Evolutionary conservation across 2,888 invertebrate genomes (phyloP), one percentile per base, ranked within the genome.

Genomic region (Vanessa cardui): DNA sequence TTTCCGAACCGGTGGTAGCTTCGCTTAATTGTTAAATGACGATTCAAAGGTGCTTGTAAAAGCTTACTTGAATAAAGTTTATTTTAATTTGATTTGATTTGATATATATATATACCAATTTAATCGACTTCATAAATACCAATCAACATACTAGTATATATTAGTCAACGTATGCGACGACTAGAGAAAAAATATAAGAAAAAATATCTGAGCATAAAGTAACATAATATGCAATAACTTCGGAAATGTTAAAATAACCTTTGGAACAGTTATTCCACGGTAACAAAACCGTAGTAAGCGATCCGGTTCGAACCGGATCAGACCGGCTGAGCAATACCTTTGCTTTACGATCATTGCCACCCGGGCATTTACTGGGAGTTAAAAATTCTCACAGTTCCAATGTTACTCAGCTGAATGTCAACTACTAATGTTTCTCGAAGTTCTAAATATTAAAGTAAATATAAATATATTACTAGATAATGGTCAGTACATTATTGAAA

Each of bases 301-400:
- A 82, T 80, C 80, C 77, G 76, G 78, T 80, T 80, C 78, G 78
- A 77, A 76, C 77, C 74, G 79, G 78, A 72, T 72, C 69, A 77
- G 33, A 50, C 68, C 62, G 72, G 68, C 68, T 75, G 78, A 75
- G 80, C 84, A 80, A 82, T 83, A 82, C 84, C 79, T 82, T 80
- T 86, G 79, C 80, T 89, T 89, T 87, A 87, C 84, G 88, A 87
- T 83, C 85, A 84, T 83, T 83, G 82, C 83, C 76, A 78, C 74
- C 76, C 77, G 68, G 76, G 80, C 84, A 79, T 84, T 85, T 84
- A 85, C 80, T 78, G 81, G 69, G 68, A 81, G 83, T 85, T 87
- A 86, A 84, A 88, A 88, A 87, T 88, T 85, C 83, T 83, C 81
- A 76, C 80, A 79, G 76, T 70, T 73, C 72, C 74, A 76, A 74